Conservation (phyloP, 2,888 invertebrate genomes). For the Melieria crassipennis region DNA sequence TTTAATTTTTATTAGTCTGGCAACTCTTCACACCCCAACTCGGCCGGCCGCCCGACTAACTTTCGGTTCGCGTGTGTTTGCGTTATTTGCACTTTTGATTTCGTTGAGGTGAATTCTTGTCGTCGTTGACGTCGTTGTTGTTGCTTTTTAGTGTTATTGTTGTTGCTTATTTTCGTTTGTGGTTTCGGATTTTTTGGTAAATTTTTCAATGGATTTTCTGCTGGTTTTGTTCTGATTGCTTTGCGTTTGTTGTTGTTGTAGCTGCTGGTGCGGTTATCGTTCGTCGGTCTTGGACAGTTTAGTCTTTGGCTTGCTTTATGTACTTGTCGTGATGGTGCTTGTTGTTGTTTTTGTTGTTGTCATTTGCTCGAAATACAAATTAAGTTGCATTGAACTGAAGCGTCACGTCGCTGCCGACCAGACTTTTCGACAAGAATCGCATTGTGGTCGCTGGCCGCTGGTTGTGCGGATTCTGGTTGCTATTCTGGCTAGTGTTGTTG, state of each 20-base stretch:
- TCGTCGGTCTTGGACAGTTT: neutral
- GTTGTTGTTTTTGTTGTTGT: neutral
- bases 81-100: slow-evolving; percentile 21
- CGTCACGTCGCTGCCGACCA: neutral
- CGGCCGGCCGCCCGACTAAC: neutral
- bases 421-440: neutral
- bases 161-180: slow-evolving; percentile 17
- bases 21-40: neutral
- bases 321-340: neutral
- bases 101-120: slow-evolving; percentile 20
- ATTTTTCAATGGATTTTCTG: slow-evolving; percentile 9
- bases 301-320: neutral
- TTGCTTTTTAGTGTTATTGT: neutral
- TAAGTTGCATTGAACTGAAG: slow-evolving; percentile 14
- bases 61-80: neutral
- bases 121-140: neutral
- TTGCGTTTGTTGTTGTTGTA: neutral
- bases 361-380: slow-evolving; percentile 7
- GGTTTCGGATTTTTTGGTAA: slow-evolving; percentile 23
- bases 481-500: slow-evolving; percentile 2
- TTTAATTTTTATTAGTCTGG: neutral
- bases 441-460: neutral
- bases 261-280: neutral
- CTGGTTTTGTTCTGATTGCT: slow-evolving; percentile 7
- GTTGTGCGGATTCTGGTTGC: neutral